Base-by-base conservation (phyloP, 2,113 vertebrate genomes). In the Notothenia rossii region DNA sequence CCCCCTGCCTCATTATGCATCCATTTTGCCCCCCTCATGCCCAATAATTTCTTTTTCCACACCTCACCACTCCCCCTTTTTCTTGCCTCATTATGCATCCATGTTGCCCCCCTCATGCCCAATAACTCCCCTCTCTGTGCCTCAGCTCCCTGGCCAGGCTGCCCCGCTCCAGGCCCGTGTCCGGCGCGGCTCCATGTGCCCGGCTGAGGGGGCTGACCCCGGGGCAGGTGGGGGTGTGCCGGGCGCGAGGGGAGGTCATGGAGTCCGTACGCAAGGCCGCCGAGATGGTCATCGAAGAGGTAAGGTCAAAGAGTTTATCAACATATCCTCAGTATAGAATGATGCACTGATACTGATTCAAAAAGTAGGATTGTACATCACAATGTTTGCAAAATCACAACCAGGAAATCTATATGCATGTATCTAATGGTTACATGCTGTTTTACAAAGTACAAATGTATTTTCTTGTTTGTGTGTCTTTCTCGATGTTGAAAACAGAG, bases 221-320 rank as follows among this genome's bases (percentile, higher is more conserved):
- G 7, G 94, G 94, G 81, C 95, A 96, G 91, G 90, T 95, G 72
- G 67, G 4, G 0, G n/a, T 96, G 67, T 96, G 96, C 88, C 68
- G 49, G 81, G 10, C 68, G 33, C 92, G 95, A 85, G 88, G 87
- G 81, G 95, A 95, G 92, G 94, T 96, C 83, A 94, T 96, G 96
- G 95, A 95, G 78, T 94, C 68, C 0, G 91, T 95, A 75, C 94
- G 90, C 84, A 77, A 67, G 22, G 95, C 93, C 0, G 74, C 76
- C 0, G 95, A 96, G 85, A 94, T 96, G 94, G 95, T 95, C 51
- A 92, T 95, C 8, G 91, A 95, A 48, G 92, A 97, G 94, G 95
- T 96, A 88, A 46, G 18, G 9, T 50, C 15, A 22, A 15, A 49
- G 1, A 10, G 13, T 72, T 40, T 29, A 66, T 22, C 13, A 43